phyloP scores from a whole-genome alignment of 2,888 invertebrate genomes.

The Schizaphis graminum region DNA sequence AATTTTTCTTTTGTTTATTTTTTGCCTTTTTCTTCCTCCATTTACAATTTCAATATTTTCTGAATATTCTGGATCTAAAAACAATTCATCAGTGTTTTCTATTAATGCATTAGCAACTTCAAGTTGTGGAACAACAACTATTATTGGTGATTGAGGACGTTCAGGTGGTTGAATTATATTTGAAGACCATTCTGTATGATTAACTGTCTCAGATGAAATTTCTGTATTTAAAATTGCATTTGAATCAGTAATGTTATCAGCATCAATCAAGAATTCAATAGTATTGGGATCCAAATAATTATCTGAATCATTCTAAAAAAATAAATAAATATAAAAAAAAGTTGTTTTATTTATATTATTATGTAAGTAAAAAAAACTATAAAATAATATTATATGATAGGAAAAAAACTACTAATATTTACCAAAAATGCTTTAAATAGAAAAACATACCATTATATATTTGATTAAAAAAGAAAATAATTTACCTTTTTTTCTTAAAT shows the following conservation, averaged over 20 bases:
- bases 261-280: constrained; percentile 25
- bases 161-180: background rate
- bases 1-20: constrained; percentile 22
- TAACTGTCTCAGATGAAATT: background rate
- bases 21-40: constrained; percentile 10
- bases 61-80: background rate
- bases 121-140: constrained; percentile 22
- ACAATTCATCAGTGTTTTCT: background rate
- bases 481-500: background rate
- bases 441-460: no score
- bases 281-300: background rate
- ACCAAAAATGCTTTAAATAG: no score
- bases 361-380: no score
- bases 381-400: no score
- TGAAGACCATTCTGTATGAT: background rate
- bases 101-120: background rate
- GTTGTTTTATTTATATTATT: background rate
- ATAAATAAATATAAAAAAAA: background rate
- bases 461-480: no score
- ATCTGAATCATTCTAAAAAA: no score
- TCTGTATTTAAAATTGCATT: background rate
- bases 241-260: background rate
- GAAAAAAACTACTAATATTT: no score
- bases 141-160: no score
- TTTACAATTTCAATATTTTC: constrained; percentile 13